Percentiles rank a stretch among this genome's conserved stretches.
Evolutionary conservation across 2,888 invertebrate genomes (phyloP).

Genomic region (Theretra japonica): DNA sequence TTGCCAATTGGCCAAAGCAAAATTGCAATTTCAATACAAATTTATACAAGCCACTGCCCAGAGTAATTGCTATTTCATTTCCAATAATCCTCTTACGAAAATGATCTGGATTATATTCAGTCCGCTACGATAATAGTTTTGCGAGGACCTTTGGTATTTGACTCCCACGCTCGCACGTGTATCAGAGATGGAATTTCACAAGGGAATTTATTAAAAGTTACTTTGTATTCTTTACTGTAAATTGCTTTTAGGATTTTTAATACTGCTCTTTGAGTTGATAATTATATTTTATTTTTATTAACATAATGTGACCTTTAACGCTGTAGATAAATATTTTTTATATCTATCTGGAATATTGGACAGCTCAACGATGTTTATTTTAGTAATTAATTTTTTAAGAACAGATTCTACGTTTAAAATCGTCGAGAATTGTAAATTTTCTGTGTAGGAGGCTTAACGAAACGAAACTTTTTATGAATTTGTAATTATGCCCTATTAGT

Average conservation of each 20-base stretch:
- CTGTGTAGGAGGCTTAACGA: too few relatives aligned
- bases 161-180: conserved; percentile 17
- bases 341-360: neutral
- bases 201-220: neutral
- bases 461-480: too few relatives aligned
- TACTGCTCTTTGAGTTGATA: neutral
- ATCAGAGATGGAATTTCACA: neutral
- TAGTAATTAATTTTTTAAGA: too few relatives aligned
- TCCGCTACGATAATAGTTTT: neutral
- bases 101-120: neutral
- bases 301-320: neutral
- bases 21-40: neutral
- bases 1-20: too few relatives aligned
- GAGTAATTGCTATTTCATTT: conserved; percentile 1
- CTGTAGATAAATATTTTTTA: neutral
- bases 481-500: too few relatives aligned
- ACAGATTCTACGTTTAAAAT: too few relatives aligned
- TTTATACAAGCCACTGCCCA: neutral
- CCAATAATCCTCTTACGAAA: conserved; percentile 3
- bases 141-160: conserved; percentile 3
- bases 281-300: neutral
- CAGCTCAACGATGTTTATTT: too few relatives aligned
- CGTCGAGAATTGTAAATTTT: too few relatives aligned
- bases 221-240: neutral
- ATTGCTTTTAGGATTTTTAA: neutral